Conservation (phyloP, 2,113 vertebrate species). For the Saguinus imperator region DNA sequence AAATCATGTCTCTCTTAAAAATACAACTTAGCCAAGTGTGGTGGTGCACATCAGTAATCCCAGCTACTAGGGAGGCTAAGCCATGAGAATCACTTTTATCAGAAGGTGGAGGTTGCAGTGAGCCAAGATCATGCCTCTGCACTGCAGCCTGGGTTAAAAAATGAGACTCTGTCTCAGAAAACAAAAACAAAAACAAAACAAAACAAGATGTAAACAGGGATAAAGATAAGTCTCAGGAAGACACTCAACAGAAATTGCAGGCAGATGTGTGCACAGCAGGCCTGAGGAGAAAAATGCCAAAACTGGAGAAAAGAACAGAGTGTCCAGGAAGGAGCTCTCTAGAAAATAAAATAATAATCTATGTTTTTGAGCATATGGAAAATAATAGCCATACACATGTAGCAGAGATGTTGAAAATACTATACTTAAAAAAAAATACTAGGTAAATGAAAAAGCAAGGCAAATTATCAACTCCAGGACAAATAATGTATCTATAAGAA, state of each 20-base stretch:
- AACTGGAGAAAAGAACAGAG: not conserved
- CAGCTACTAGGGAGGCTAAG: too few species aligned
- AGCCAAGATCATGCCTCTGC: too few species aligned
- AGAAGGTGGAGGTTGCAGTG: too few species aligned
- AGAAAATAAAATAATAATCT: not conserved
- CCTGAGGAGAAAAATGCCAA: not conserved
- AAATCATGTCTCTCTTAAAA: too few species aligned
- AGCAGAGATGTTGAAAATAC: constrained; percentile 20
- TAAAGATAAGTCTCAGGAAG: not conserved
- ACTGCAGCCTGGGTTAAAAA: too few species aligned
- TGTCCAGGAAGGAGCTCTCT: not conserved
- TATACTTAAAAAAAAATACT: not conserved
- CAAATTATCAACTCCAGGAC: not conserved
- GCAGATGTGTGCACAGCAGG: not conserved
- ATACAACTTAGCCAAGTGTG: too few species aligned
- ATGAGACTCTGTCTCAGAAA: too few species aligned
- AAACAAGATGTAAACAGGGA: not conserved
- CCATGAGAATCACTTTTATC: too few species aligned
- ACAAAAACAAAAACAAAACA: too few species aligned
- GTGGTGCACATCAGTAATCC: too few species aligned
- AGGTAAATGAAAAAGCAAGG: not conserved
- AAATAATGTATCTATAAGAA: not conserved
- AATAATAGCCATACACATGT: not conserved
- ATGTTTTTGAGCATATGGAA: not conserved
- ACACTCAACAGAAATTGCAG: not conserved